A percentile compares a stretch with the other conserved stretches of the same genome.
Conservation (phyloP, 2,888 invertebrate genomes). For the Pristionchus entomophagus region DNA sequence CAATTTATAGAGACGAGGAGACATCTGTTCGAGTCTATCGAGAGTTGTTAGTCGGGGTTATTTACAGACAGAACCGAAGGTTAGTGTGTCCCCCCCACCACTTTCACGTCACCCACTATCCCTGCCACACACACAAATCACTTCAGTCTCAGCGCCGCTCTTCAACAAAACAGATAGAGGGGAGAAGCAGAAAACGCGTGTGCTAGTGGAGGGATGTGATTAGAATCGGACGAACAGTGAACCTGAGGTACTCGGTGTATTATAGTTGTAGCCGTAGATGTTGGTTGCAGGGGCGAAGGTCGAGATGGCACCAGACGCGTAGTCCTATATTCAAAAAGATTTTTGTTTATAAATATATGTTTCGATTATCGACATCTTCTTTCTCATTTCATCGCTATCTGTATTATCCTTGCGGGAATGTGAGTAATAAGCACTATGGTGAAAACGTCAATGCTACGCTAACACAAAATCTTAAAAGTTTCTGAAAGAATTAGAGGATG, state of each 20-base stretch:
- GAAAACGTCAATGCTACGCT: too few relatives aligned
- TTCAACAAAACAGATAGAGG: not conserved
- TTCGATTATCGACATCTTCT: not conserved
- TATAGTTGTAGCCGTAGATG: slow-evolving; percentile 63
- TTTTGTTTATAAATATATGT: not conserved
- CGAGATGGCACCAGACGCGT: not conserved
- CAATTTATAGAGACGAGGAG: not conserved
- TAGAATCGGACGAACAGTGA: not conserved
- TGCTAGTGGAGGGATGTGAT: not conserved
- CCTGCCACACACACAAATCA: not conserved
- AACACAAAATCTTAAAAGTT: too few relatives aligned
- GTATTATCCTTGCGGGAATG: too few relatives aligned
- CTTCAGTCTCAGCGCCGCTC: not conserved
- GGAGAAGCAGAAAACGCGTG: not conserved
- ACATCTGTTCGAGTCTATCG: not conserved
- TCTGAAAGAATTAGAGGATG: too few relatives aligned
- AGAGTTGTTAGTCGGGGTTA: not conserved
- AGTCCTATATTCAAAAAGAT: not conserved
- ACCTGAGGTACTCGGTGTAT: slow-evolving; percentile 43
- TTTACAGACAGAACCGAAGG: not conserved
- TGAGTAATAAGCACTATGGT: too few relatives aligned
- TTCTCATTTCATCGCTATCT: too few relatives aligned
- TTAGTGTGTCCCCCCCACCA: slow-evolving; percentile 21
- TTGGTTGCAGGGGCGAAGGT: slow-evolving; percentile 50
- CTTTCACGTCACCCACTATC: not conserved